Conservation (phyloP, 2,797 vertebrate genomes). For the Lagodon rhomboides region DNA sequence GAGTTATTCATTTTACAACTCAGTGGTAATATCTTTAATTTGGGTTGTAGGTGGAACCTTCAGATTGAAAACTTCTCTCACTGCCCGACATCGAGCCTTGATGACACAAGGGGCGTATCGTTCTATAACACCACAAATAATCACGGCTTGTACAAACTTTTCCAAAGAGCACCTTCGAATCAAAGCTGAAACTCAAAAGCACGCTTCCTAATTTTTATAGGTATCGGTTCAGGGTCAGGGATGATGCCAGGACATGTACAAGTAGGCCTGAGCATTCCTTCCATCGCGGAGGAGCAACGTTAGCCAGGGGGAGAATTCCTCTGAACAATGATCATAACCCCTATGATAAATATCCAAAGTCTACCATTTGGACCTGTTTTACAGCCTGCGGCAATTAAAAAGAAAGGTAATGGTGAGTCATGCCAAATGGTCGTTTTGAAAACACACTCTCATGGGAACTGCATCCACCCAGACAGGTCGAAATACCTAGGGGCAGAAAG, state of each 20-base stretch:
- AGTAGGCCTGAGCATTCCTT: conserved; percentile 75
- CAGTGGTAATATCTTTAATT: not conserved
- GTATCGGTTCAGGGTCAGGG: conserved; percentile 74
- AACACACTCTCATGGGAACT: conserved; percentile 25
- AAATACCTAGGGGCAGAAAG: conserved; percentile 25
- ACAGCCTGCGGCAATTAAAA: conserved; percentile 46
- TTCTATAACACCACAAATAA: not conserved
- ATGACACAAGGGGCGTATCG: conserved; percentile 4
- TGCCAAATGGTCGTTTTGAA: conserved; percentile 9
- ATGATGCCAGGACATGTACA: conserved; percentile 75
- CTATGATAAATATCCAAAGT: conserved; percentile 59
- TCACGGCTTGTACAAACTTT: conserved; percentile 5
- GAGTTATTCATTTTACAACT: not conserved
- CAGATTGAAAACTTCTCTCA: not conserved
- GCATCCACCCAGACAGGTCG: not conserved
- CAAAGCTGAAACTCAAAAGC: conserved; percentile 36
- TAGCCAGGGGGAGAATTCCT: conserved; percentile 80
- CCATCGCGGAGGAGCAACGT: conserved; percentile 62
- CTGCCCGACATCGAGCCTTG: not conserved
- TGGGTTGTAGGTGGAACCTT: not conserved
- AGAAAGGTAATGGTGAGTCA: conserved; percentile 28
- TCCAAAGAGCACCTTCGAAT: conserved; percentile 12
- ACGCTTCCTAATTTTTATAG: conserved; percentile 54
- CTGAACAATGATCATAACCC: conserved; percentile 70
- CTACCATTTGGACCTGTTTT: conserved; percentile 48